A percentile compares a stretch with the other conserved stretches of the same genome.
Evolutionary conservation across 2,113 vertebrate genomes (phyloP).

Genomic region (Harpagus bidentatus): DNA sequence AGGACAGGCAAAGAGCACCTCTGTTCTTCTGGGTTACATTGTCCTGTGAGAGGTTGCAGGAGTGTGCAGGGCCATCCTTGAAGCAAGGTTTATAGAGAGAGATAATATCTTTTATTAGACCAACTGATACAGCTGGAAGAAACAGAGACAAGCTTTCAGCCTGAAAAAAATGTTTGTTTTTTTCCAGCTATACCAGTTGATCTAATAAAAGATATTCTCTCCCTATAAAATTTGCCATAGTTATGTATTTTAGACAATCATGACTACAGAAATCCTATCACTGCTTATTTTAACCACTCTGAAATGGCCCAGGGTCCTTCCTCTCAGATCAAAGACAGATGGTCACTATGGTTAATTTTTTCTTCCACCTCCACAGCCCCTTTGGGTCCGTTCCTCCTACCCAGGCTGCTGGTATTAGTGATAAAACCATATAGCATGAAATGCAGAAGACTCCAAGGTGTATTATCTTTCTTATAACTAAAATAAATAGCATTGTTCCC

Average conservation of each 20-base stretch:
- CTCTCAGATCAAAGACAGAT: background rate
- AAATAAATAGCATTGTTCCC: background rate
- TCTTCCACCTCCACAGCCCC: background rate
- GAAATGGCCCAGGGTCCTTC: background rate
- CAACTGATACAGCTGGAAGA: background rate
- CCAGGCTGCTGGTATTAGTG: background rate
- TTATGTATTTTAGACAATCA: background rate
- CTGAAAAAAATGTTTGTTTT: background rate
- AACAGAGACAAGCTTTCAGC: background rate
- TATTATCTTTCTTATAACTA: background rate
- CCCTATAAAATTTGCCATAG: background rate
- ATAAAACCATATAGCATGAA: background rate
- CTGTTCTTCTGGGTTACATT: background rate
- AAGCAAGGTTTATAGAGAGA: background rate
- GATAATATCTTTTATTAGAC: background rate
- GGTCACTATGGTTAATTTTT: background rate
- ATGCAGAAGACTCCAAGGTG: background rate
- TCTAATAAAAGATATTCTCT: background rate
- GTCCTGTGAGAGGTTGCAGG: background rate
- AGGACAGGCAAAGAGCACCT: background rate
- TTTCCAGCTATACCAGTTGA: background rate
- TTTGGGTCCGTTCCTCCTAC: background rate
- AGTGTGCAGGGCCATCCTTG: background rate
- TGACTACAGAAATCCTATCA: background rate
- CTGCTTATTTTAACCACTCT: background rate